Evolutionary conservation across 1,140 invertebrate genomes (phyloP).

Genomic region (honey bee (Apis mellifera)): Amel_HAv3.1 CM009931.2:6858501-6859000

Average conservation of each 20-base stretch:
- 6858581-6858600: constrained; percentile 88
- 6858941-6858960: constrained; percentile 78
- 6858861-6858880: constrained; percentile 90
- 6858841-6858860: constrained; percentile 89
- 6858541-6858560: constrained; percentile 84
- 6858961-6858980: constrained; percentile 86
- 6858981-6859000: constrained; percentile 89
- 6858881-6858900: constrained; percentile 85
- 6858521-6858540: constrained; percentile 81
- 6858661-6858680: constrained; percentile 88
- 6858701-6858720: constrained; percentile 58
- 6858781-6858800: constrained; percentile 84
- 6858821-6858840: constrained; percentile 84
- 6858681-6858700: constrained; percentile 72
- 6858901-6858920: no score
- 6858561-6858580: constrained; percentile 85
- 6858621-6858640: constrained; percentile 85
- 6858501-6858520: constrained; percentile 83
- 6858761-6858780: constrained; percentile 80
- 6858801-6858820: constrained; percentile 88
- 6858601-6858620: constrained; percentile 91
- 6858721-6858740: constrained; percentile 78
- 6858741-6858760: constrained; percentile 81
- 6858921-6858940: no score
- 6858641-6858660: constrained; percentile 88